Evolutionary conservation across 2,888 invertebrate species (phyloP).

Genomic region (Lampropteryx suffumata): DNA sequence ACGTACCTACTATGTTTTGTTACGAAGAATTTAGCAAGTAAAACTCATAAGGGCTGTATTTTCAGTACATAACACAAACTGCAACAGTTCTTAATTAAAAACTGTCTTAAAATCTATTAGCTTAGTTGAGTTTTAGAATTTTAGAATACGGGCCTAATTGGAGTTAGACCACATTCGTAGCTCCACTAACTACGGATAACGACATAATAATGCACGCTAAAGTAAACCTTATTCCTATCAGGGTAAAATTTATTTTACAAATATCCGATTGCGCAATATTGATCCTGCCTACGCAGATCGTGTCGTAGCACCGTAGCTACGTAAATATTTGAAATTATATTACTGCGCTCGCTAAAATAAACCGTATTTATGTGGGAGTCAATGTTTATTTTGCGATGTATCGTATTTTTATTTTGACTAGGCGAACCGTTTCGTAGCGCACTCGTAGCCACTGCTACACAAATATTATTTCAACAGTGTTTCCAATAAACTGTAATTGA

Average conservation of each 20-base stretch:
- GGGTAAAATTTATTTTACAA: neutral
- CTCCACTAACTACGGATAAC: neutral
- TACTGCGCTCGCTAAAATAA: neutral
- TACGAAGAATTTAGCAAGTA: too few species aligned
- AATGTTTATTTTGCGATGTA: slow-evolving; percentile 3
- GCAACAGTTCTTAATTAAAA: too few species aligned
- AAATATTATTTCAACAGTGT: slow-evolving; percentile 7
- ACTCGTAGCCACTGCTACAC: slow-evolving; percentile 4
- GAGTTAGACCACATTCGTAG: neutral
- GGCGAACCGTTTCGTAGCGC: slow-evolving; percentile 1
- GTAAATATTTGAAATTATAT: slow-evolving; percentile 3
- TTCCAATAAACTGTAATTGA: too few species aligned
- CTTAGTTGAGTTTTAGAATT: too few species aligned
- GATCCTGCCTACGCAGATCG: slow-evolving; percentile 3
- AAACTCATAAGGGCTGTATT: too few species aligned
- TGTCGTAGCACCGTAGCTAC: slow-evolving; percentile 9
- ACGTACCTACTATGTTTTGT: too few species aligned
- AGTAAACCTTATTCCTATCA: neutral
- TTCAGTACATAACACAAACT: too few species aligned
- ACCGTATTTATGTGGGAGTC: neutral
- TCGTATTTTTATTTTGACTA: neutral
- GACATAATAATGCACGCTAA: neutral
- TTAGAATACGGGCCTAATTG: too few species aligned
- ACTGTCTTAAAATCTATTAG: too few species aligned
- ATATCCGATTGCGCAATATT: neutral